Base-by-base conservation (phyloP, 2,797 vertebrate genomes). In the Coregonus ussuriensis region DNA sequence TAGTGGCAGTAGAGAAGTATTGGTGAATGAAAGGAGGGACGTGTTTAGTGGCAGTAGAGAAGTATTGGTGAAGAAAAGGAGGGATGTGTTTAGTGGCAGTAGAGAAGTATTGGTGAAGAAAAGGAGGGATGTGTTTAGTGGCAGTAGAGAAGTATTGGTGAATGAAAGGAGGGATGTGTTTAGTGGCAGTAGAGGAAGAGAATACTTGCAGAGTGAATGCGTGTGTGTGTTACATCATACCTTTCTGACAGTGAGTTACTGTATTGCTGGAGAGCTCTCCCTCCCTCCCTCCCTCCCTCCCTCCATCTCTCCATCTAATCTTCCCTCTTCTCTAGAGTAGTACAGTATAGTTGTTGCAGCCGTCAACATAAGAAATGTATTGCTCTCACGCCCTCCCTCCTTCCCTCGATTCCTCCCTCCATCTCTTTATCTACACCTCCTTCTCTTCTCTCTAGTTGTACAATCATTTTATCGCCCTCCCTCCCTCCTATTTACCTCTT, bases 181-280 rank as follows among this genome's bases (percentile, higher is more conserved):
- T n/a, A n/a, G n/a, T n/a, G n/a, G n/a, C n/a, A n/a, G n/a, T n/a
- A 56, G 54, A 62, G 3, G 59, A 1, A 6, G 56, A 3, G 21
- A 25, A 3, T n/a, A 62, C 5, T 11, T 31, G 59, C 3, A 18
- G 31, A 15, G 21, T 3, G 47, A 25, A 25, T 25, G 25, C 1
- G 25, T 52, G 14, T 52, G 53, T 72, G 56, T 25, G 37, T 78
- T 37, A 63, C 74, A n/a, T 76, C 73, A 82, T 6, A 16, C 13
- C 51, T 33, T 15, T 16, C 14, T 71, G 51, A 74, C 37, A 2
- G 6, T 4, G 18, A 77, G 21, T 13, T 21, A 29, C 6, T 41
- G 13, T 72, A 1, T 37, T 54, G 13, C 25, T 31, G 4, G 15
- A 13, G 3, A 2, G 25, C 25, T 9, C 51, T 72, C 47, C 21